A percentile compares a stretch with the other conserved stretches of the same genome.
phyloP scores from a whole-genome alignment of 2,888 invertebrate species.

The Mythimna loreyi region DNA sequence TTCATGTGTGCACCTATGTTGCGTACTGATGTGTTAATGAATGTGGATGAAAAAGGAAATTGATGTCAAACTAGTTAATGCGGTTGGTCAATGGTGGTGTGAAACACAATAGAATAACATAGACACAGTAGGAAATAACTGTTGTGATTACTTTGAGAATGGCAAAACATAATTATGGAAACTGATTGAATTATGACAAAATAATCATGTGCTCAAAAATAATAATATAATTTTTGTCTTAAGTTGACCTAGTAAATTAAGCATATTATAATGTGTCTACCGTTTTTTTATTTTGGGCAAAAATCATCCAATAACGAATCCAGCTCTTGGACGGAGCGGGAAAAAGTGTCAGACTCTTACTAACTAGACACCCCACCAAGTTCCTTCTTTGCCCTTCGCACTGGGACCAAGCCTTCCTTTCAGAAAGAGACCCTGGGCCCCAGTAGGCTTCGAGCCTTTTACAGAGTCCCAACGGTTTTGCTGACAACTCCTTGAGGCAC shows the following conservation, averaged over 20 bases:
- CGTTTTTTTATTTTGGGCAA: no score
- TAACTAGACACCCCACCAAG: no score
- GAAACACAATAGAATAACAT: constrained; percentile 36
- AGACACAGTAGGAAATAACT: constrained; percentile 21
- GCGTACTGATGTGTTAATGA: constrained; percentile 55
- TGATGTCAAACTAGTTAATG: constrained; percentile 54
- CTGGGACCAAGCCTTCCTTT: no score
- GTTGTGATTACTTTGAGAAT: constrained; percentile 20
- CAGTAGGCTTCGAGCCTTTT: no score
- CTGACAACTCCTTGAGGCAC: no score
- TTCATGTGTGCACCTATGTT: constrained; percentile 50
- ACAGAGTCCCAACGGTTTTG: no score
- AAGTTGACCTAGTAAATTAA: not conserved
- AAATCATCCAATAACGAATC: no score
- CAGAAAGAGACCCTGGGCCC: no score
- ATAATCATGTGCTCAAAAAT: not conserved
- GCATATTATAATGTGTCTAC: not conserved
- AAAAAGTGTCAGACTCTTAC: no score
- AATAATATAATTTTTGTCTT: not conserved
- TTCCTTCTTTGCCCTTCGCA: no score
- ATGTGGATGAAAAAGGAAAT: constrained; percentile 50
- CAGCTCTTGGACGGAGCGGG: no score
- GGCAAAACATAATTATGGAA: not conserved
- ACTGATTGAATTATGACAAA: not conserved
- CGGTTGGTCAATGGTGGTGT: constrained; percentile 31